Evolutionary conservation across 2,888 invertebrate species (phyloP).

Genomic region (Caradrina kadenii): DNA sequence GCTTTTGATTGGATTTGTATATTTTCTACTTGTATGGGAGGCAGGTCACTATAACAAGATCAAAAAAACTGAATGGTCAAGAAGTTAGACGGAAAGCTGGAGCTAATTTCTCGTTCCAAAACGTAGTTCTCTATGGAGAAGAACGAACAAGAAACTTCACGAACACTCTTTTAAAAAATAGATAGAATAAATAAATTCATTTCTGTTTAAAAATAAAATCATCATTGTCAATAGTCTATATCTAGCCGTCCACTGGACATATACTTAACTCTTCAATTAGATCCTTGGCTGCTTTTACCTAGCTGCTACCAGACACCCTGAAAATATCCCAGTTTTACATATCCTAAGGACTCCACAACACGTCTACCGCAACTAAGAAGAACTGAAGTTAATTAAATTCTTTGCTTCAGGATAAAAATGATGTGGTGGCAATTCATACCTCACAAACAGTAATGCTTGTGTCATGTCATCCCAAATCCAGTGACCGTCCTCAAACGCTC

Average conservation of each 20-base stretch:
- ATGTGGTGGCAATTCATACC: slow-evolving; percentile 65
- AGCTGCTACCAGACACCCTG: background rate
- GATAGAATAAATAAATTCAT: background rate
- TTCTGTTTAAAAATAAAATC: background rate
- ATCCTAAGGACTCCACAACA: background rate
- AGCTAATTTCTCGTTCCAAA: too few species aligned
- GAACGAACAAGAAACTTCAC: too few species aligned
- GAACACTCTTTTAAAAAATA: too few species aligned
- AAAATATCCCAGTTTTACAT: background rate
- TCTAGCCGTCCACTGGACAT: background rate
- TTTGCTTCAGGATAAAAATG: background rate
- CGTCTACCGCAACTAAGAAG: background rate
- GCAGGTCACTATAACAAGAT: slow-evolving; percentile 75
- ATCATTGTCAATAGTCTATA: background rate
- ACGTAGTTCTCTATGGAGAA: too few species aligned
- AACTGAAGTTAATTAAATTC: background rate
- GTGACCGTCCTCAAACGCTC: slow-evolving; percentile 85
- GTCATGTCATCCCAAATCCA: slow-evolving; percentile 87
- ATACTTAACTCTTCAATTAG: background rate
- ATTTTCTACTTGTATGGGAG: slow-evolving; percentile 75
- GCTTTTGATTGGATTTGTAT: slow-evolving; percentile 78
- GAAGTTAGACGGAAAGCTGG: background rate
- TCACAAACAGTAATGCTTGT: slow-evolving; percentile 76
- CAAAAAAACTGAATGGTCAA: background rate
- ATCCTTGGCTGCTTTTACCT: background rate